Conservation (phyloP, 1,140 invertebrate species). For the Eriosoma lanigerum region DNA sequence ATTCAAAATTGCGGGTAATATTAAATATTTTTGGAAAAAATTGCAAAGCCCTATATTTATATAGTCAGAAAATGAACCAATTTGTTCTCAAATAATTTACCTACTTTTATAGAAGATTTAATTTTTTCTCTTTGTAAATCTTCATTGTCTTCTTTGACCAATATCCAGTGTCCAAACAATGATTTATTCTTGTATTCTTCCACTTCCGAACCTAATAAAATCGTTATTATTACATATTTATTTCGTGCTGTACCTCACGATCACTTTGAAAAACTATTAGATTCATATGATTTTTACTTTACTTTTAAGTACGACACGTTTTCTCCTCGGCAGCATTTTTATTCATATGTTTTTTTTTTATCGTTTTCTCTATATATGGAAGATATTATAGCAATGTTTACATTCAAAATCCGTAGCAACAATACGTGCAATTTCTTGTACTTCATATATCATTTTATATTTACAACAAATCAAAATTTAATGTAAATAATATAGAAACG, state of each 20-base stretch:
- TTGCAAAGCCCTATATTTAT: too few relatives aligned
- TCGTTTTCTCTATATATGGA: too few relatives aligned
- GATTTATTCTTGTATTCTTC: slow-evolving; percentile 1
- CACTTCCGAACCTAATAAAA: slow-evolving; percentile 7
- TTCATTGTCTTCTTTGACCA: background rate
- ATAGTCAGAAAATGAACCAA: too few relatives aligned
- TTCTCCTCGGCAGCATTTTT: background rate
- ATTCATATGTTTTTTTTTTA: background rate
- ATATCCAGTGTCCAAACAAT: slow-evolving; percentile 1
- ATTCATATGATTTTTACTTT: background rate
- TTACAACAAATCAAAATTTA: too few relatives aligned
- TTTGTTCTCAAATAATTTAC: too few relatives aligned
- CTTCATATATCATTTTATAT: background rate
- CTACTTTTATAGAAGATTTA: background rate
- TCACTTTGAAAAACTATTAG: too few relatives aligned
- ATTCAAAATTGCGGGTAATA: too few relatives aligned
- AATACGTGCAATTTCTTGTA: background rate
- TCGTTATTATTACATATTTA: too few relatives aligned
- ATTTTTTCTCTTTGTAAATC: background rate
- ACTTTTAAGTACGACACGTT: background rate
- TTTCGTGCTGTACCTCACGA: too few relatives aligned
- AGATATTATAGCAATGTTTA: background rate
- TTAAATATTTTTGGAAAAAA: too few relatives aligned
- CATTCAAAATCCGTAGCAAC: background rate
- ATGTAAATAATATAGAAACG: too few relatives aligned